Evolutionary conservation across 2,888 invertebrate genomes (phyloP).

Genomic region (Chironomus tentans): DNA sequence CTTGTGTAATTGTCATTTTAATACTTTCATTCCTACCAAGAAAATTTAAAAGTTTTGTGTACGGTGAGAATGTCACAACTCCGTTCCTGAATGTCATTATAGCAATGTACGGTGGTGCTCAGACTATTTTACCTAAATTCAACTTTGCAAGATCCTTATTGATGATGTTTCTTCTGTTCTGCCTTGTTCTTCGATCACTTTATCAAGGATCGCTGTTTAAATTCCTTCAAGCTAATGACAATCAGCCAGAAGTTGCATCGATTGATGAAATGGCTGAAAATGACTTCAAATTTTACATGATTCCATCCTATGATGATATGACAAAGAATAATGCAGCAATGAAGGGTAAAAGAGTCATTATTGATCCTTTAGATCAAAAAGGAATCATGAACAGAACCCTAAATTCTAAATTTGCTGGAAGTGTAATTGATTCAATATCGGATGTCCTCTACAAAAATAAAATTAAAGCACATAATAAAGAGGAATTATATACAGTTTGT

Average conservation of each 20-base stretch:
- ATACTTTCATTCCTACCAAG: background rate
- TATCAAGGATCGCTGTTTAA: constrained; percentile 2
- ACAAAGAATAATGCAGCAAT: background rate
- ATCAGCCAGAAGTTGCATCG: background rate
- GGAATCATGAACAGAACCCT: background rate
- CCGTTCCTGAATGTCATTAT: background rate
- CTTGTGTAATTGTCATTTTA: background rate
- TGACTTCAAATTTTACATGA: background rate
- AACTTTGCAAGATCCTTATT: background rate
- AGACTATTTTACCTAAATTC: background rate
- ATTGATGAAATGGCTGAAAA: constrained; percentile 2
- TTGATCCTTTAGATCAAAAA: background rate
- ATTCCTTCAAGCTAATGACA: background rate
- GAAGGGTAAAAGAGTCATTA: background rate
- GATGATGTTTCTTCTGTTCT: constrained; percentile 1
- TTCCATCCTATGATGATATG: background rate
- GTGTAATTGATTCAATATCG: background rate
- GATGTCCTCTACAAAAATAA: background rate
- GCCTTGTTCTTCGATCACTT: background rate
- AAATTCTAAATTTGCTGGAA: background rate
- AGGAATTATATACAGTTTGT: background rate
- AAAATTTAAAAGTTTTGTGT: background rate
- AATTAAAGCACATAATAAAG: background rate
- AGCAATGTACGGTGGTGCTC: background rate
- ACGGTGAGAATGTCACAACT: background rate